Evolutionary conservation across 2,888 invertebrate genomes (phyloP).

Genomic region (Amphimallon solstitiale): DNA sequence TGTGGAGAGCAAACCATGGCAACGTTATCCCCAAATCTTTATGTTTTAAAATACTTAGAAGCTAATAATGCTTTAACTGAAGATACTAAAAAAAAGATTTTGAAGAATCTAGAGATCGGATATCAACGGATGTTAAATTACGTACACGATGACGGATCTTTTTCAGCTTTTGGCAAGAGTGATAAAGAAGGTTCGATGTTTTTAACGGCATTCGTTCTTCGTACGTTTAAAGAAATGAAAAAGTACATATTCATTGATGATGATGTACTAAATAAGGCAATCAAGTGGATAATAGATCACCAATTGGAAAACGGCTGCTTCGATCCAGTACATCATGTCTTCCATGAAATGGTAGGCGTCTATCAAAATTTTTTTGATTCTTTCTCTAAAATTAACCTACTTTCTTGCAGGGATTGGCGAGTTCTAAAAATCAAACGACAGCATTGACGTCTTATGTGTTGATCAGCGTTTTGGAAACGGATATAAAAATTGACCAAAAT

Average conservation of each 20-base stretch:
- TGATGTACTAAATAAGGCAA: constrained; percentile 64
- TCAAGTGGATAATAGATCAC: too few species aligned
- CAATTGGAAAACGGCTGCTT: too few species aligned
- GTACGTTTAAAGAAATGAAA: constrained; percentile 73
- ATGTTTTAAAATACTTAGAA: constrained; percentile 69
- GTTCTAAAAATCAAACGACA: constrained; percentile 63
- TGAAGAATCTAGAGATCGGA: too few species aligned
- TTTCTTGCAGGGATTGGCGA: constrained; percentile 30
- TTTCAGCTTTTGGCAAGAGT: constrained; percentile 81
- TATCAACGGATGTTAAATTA: constrained; percentile 63
- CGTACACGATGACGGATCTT: constrained; percentile 78
- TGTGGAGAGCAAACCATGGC: constrained; percentile 88
- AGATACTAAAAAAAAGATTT: too few species aligned
- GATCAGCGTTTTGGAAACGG: constrained; percentile 71
- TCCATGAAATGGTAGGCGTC: constrained; percentile 65
- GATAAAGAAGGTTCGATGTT: constrained; percentile 76
- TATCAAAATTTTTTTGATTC: background rate
- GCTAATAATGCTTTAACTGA: too few species aligned
- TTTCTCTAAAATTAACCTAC: background rate
- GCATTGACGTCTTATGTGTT: constrained; percentile 77
- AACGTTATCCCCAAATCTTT: constrained; percentile 77
- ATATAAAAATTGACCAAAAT: constrained; percentile 64
- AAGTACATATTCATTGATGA: constrained; percentile 66
- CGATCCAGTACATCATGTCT: constrained; percentile 72
- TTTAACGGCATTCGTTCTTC: constrained; percentile 81